Evolutionary conservation across 1,140 invertebrate genomes (phyloP), one percentile per base, ranked within the genome.

Genomic region (Melanaphis sacchari): DNA sequence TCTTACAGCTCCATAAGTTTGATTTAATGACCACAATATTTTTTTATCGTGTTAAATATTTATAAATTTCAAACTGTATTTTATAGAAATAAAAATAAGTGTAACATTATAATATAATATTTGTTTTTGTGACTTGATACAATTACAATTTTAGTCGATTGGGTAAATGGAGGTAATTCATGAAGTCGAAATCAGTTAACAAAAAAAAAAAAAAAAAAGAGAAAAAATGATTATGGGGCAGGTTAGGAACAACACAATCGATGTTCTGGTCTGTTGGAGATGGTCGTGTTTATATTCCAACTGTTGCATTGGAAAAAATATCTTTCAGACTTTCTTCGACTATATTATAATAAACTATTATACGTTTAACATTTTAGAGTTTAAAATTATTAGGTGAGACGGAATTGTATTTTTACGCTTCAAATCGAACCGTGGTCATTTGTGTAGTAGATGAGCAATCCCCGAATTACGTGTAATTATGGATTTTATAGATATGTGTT

Each of bases 191-290:
- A 91, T 36, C 36, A n/a, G 90, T 91, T 43, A 90, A 90, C 7
- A 40, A 22, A 91, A 91, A 46, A 43, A 91, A n/a, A 43, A 40
- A 31, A 41, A 89, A 36, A 26, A 87, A 89, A 36, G 66, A 54
- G 2, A 54, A 59, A 46, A 81, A 38, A 82, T 49, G n/a, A 43
- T 49, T 81, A 49, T 38, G 46, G 38, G 40, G 59, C 54, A n/a
- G 36, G 91, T 84, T 26, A 92, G 54, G 9, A 26, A 40, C 54
- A 49, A 92, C 31, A 52, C 91, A 52, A 92, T 84, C 91, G 91
- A 92, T 84, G 91, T 92, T 92, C 41, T 31, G 91, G 76, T 92
- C 91, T 38, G 91, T 0, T 38, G 81, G 9, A 82, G 91, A 84
- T 38, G 88, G 52, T 49, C 52, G 52, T 90, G 52, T 90, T 89